Conservation (phyloP, 2,797 vertebrate species). For the Chaunax sp. region DNA sequence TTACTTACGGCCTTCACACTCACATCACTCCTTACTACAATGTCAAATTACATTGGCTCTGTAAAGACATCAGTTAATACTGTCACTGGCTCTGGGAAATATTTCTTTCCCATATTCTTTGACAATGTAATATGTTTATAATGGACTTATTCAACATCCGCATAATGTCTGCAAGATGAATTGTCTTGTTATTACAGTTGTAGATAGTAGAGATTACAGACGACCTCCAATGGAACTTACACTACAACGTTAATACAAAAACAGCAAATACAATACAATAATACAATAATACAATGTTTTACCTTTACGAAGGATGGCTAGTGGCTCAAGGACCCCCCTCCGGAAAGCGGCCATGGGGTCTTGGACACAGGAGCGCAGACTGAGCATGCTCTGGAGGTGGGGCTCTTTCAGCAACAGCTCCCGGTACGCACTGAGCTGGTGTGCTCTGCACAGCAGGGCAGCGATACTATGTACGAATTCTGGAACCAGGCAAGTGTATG, state of each 20-base stretch:
- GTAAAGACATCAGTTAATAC: background rate
- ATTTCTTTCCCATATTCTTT: background rate
- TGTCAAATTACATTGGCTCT: constrained; percentile 24
- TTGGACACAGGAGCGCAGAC: constrained; percentile 95
- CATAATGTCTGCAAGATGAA: background rate
- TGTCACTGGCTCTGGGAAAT: constrained; percentile 9
- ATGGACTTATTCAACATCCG: background rate
- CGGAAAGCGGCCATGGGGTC: constrained; percentile 93
- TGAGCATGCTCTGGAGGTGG: constrained; percentile 95
- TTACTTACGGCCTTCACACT: constrained; percentile 6
- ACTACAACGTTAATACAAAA: background rate
- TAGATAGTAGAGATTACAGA: too few species aligned
- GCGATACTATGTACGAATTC: constrained; percentile 97
- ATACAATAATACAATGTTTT: constrained; percentile 24
- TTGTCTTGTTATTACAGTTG: too few species aligned
- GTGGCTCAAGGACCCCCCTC: constrained; percentile 93
- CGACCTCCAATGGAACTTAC: too few species aligned
- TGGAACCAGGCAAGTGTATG: constrained; percentile 96
- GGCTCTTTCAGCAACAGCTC: constrained; percentile 94
- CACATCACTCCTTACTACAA: constrained; percentile 9
- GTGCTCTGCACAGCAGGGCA: constrained; percentile 92
- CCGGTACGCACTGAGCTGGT: constrained; percentile 89
- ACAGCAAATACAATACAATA: background rate
- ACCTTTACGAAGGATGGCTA: constrained; percentile 91
- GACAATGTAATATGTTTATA: background rate